Conservation (phyloP, 2,888 invertebrate species). For the Aporophyla lueneburgensis region DNA sequence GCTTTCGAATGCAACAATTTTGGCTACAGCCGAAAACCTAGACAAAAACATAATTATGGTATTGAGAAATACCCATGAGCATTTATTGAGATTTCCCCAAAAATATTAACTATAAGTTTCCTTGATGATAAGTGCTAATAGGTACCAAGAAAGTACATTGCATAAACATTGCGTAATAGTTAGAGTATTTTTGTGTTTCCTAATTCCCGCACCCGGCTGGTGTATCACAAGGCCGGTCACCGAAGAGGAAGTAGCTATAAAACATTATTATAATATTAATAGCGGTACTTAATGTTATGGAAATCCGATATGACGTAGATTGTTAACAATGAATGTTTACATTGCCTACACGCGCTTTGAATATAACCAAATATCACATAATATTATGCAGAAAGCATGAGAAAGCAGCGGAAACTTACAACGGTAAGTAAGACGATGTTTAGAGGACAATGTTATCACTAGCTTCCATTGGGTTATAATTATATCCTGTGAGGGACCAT, state of each 20-base stretch:
- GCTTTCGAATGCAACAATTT: conserved; percentile 7
- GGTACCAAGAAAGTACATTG: conserved; percentile 37
- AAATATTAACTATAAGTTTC: conserved; percentile 3
- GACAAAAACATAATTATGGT: neutral
- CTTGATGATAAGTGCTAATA: conserved; percentile 9
- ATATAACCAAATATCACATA: conserved; percentile 11
- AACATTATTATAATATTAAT: conserved; percentile 46
- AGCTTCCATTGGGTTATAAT: neutral
- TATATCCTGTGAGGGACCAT: neutral
- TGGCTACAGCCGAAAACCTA: neutral
- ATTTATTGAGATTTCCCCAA: conserved; percentile 7
- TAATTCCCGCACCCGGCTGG: conserved; percentile 11
- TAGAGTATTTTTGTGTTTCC: conserved; percentile 18
- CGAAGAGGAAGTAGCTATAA: conserved; percentile 49
- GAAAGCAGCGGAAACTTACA: conserved; percentile 1
- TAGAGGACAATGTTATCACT: neutral
- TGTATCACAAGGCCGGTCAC: conserved; percentile 39
- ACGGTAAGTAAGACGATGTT: neutral
- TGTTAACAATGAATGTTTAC: conserved; percentile 19
- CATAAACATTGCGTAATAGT: conserved; percentile 19
- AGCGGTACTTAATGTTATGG: conserved; percentile 44
- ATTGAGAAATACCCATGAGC: neutral
- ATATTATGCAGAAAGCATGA: conserved; percentile 12
- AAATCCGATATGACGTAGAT: conserved; percentile 49
- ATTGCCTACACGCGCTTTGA: conserved; percentile 1